Conservation (phyloP, 2,888 invertebrate genomes). For the Volucella zonaria region DNA sequence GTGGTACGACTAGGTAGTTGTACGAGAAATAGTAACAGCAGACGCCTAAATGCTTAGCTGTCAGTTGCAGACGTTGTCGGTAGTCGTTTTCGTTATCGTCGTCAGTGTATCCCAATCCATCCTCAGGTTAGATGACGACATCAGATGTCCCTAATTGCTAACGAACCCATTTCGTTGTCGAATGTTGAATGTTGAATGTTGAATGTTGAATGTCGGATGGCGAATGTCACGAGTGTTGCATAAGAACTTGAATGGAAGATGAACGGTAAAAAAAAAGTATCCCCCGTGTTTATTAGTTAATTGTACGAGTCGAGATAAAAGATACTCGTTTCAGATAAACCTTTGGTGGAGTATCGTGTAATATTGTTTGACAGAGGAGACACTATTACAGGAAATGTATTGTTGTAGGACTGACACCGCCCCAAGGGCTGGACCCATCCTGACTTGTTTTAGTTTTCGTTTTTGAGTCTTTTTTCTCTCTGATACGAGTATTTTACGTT, state of each 20-base stretch:
- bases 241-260: not conserved
- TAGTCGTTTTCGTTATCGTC: too few relatives aligned
- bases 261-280: not conserved
- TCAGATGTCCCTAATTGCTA: conserved; percentile 58
- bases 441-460: conserved; percentile 21
- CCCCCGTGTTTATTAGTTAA: conserved; percentile 57
- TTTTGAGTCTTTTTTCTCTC: not conserved
- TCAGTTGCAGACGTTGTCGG: conserved; percentile 54
- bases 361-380: conserved; percentile 55
- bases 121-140: conserved; percentile 31
- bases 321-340: conserved; percentile 31
- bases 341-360: not conserved
- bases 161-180: conserved; percentile 45
- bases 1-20: not conserved
- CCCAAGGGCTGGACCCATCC: conserved; percentile 60
- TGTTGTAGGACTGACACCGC: conserved; percentile 66
- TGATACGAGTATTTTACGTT: not conserved
- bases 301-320: conserved; percentile 60
- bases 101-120: not conserved
- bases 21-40: too few relatives aligned
- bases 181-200: not conserved
- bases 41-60: conserved; percentile 21
- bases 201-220: not conserved
- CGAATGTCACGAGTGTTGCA: not conserved
- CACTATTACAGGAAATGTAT: conserved; percentile 69